A percentile compares a stretch with the other conserved stretches of the same genome.
phyloP scores from a whole-genome alignment of 2,797 vertebrate species.

The Sebastes melanostomus region DNA sequence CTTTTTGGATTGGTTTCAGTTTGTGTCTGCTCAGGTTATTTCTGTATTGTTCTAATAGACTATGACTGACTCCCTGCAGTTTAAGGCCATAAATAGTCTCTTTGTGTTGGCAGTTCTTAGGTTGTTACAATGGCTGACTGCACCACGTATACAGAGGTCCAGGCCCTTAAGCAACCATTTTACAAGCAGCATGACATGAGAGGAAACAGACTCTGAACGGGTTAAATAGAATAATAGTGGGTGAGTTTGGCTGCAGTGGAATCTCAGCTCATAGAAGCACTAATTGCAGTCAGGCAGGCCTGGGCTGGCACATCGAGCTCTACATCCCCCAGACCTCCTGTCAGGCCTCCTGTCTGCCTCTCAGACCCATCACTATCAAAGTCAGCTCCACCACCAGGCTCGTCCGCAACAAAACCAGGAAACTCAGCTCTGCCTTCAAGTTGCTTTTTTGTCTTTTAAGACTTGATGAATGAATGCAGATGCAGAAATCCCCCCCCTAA shows the following conservation, averaged over 20 bases:
- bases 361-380: constrained; percentile 61
- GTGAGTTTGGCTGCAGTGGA: constrained; percentile 65
- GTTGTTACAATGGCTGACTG: background rate
- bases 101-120: background rate
- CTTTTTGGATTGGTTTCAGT: constrained; percentile 1
- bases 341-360: constrained; percentile 73
- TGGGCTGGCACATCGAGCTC: constrained; percentile 68
- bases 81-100: constrained; percentile 12
- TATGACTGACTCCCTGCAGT: constrained; percentile 8
- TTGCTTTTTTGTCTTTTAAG: constrained; percentile 33
- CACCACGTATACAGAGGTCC: constrained; percentile 6
- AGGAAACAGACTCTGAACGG: constrained; percentile 34
- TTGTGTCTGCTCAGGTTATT: constrained; percentile 5
- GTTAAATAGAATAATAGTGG: constrained; percentile 62
- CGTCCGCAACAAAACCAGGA: constrained; percentile 35
- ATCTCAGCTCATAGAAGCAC: constrained; percentile 70
- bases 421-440: constrained; percentile 6
- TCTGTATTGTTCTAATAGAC: background rate
- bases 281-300: constrained; percentile 80
- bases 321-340: constrained; percentile 77
- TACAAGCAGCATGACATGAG: constrained; percentile 14
- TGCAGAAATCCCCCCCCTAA: constrained; percentile 35
- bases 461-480: constrained; percentile 22
- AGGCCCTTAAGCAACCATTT: constrained; percentile 30
- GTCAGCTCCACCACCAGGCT: constrained; percentile 29